phyloP scores from a whole-genome alignment of 1,140 invertebrate species.

The Drosophila novamexicana region DNA sequence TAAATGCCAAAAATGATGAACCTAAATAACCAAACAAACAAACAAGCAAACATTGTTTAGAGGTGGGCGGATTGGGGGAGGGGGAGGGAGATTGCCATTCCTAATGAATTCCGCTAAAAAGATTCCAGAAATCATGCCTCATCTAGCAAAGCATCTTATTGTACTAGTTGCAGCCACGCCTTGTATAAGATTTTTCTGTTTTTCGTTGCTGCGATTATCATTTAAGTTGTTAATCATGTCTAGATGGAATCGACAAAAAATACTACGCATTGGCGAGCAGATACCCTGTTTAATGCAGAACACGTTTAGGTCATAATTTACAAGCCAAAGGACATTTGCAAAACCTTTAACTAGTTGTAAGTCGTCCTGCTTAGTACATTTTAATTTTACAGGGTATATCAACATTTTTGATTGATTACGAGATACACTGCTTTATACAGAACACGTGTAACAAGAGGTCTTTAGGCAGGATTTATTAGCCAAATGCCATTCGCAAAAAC shows the following conservation, averaged over 20 bases:
- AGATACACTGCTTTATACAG: too few relatives aligned
- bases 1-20: slow-evolving; percentile 26
- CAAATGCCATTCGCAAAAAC: too few relatives aligned
- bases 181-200: neutral
- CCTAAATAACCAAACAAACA: slow-evolving; percentile 17
- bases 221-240: slow-evolving; percentile 30
- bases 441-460: too few relatives aligned
- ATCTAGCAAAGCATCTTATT: slow-evolving; percentile 18
- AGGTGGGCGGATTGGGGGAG: neutral
- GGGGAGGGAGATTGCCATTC: neutral
- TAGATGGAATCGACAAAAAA: neutral
- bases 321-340: too few relatives aligned
- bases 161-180: slow-evolving; percentile 1
- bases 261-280: neutral
- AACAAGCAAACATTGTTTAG: slow-evolving; percentile 6
- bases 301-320: too few relatives aligned
- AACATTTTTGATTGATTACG: too few relatives aligned
- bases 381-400: too few relatives aligned
- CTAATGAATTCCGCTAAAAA: slow-evolving; percentile 17
- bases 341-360: too few relatives aligned
- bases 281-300: neutral
- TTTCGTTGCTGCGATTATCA: neutral
- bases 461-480: too few relatives aligned
- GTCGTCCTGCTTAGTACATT: too few relatives aligned
- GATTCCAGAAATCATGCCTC: slow-evolving; percentile 38